phyloP scores from a whole-genome alignment of 1,140 invertebrate genomes.

The Listronotus bonariensis region DNA sequence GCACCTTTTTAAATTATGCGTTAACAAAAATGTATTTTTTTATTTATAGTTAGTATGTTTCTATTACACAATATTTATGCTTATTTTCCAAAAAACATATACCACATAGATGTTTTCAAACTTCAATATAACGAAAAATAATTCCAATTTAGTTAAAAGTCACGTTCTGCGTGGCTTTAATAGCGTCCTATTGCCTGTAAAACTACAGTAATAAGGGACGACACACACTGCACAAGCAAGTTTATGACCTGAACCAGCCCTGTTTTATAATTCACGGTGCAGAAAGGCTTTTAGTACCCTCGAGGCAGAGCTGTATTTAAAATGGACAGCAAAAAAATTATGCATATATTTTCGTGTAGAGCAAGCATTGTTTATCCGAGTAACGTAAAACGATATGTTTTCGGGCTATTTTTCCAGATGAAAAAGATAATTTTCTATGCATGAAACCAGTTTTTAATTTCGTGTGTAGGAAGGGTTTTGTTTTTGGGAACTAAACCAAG shows the following conservation, averaged over 20 bases:
- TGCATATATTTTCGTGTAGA: conserved; percentile 24
- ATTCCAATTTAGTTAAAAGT: conserved; percentile 14
- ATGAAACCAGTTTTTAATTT: conserved; percentile 28
- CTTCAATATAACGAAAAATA: too few relatives aligned
- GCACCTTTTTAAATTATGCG: too few relatives aligned
- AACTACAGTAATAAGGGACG: conserved; percentile 15
- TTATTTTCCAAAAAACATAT: too few relatives aligned
- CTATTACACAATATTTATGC: too few relatives aligned
- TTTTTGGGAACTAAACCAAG: not conserved
- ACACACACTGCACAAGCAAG: conserved; percentile 1
- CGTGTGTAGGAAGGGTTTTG: conserved; percentile 3
- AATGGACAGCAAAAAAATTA: conserved; percentile 12
- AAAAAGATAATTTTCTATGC: conserved; percentile 28
- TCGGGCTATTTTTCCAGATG: conserved; percentile 29
- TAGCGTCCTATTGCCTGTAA: conserved; percentile 6
- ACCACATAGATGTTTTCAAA: too few relatives aligned
- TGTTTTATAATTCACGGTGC: conserved; percentile 21
- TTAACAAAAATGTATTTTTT: too few relatives aligned
- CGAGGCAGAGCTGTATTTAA: conserved; percentile 26
- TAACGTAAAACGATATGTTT: conserved; percentile 27
- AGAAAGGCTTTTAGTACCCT: conserved; percentile 22
- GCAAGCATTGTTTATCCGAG: conserved; percentile 16
- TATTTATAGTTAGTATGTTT: too few relatives aligned
- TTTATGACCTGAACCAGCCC: conserved; percentile 18
- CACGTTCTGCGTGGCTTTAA: conserved; percentile 5